Evolutionary conservation across 2,113 vertebrate species (phyloP).

Genomic region (zebrafish (Danio rerio)): GRCz12tu NC_133184.1:25228001-25228500

Average conservation of each 20-base stretch:
- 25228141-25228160: not conserved
- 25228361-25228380: slow-evolving; percentile 82
- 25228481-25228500: not conserved
- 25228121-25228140: slow-evolving; percentile 20
- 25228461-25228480: not conserved
- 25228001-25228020: not conserved
- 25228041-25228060: slow-evolving; percentile 20
- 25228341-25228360: slow-evolving; percentile 84
- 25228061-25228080: slow-evolving; percentile 16
- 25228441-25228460: not conserved
- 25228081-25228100: slow-evolving; percentile 22
- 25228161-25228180: slow-evolving; percentile 2
- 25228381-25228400: not conserved
- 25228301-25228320: slow-evolving; percentile 88
- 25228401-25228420: not conserved
- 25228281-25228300: slow-evolving; percentile 81
- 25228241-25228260: slow-evolving; percentile 91
- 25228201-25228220: not conserved
- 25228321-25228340: slow-evolving; percentile 85
- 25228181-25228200: slow-evolving; percentile 24
- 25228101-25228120: slow-evolving; percentile 2
- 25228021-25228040: slow-evolving; percentile 5
- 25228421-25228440: not conserved
- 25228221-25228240: slow-evolving; percentile 84
- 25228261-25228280: slow-evolving; percentile 79